Evolutionary conservation across 2,797 vertebrate species (phyloP), one percentile per base, ranked within the genome.

Genomic region (Pseudotriccus pelzelni): DNA sequence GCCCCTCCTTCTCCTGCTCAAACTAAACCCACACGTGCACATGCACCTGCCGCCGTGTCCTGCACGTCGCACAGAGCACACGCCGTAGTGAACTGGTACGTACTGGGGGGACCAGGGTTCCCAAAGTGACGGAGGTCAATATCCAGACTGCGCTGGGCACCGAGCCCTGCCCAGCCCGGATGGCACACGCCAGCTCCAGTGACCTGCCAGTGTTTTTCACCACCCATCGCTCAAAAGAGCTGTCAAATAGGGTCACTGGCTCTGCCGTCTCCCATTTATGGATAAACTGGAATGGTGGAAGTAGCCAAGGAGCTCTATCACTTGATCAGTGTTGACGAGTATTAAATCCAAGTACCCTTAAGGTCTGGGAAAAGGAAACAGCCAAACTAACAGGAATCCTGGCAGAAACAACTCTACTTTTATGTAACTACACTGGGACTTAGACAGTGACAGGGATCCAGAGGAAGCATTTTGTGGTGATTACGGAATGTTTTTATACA

Each of bases 41-140:
- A 12, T 1, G 18, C 28, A 47, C 44, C 9, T 23, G 39, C 56
- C 20, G 18, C 30, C 4, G 17, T 3, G 47, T 30, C 64, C 75
- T 64, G 36, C 21, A 18, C 0, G 0, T 12, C n/a, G 34, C 39
- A 25, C 2, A 47, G 17, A 21, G 43, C 44, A 55, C 49, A 25
- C 0, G 0, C 19, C 44, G 23, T 1, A 43, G 9, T 0, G 24
- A 77, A 37, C 46, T 18, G 21, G 27, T 14, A 19, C 0, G 0
- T 41, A 18, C 62, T 32, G 62, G 16, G 0, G 4, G n/a, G 10
- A 58, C 20, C 46, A 62, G 39, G 37, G 23, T 53, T 70, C 47
- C 41, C 36, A 2, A 7, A 34, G 41, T 4, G 47, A 16, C 24
- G n/a, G 7, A 23, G 7, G 30, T 68, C 44, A 67, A 22, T 13